phyloP scores from a whole-genome alignment of 2,888 invertebrate species.

The Perizoma affinitatum region DNA sequence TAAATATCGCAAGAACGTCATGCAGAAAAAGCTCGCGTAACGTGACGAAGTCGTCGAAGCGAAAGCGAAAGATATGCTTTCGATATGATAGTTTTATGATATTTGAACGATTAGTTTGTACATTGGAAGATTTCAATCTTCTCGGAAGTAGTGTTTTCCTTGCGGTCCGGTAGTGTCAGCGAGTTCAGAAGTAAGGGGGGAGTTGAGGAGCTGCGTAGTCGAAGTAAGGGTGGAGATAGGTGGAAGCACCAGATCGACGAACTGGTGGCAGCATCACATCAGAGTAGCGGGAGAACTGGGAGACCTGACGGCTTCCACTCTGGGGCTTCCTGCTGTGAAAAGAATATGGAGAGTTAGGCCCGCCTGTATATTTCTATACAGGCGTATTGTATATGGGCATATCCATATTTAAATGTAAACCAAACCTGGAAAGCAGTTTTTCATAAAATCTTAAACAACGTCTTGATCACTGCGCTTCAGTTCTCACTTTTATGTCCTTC shows the following conservation, averaged over 20 bases:
- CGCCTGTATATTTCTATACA: too few species aligned
- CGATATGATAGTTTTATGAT: slow-evolving; percentile 70
- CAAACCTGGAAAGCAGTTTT: too few species aligned
- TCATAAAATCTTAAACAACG: too few species aligned
- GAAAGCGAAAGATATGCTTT: slow-evolving; percentile 76
- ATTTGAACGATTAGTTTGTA: slow-evolving; percentile 56
- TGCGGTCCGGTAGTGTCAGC: slow-evolving; percentile 41
- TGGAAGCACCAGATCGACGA: too few species aligned
- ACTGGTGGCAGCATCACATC: slow-evolving; percentile 73
- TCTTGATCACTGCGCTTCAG: too few species aligned
- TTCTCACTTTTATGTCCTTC: too few species aligned
- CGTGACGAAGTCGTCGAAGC: slow-evolving; percentile 57
- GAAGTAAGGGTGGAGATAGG: slow-evolving; percentile 66
- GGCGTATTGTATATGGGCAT: too few species aligned
- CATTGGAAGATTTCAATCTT: slow-evolving; percentile 55
- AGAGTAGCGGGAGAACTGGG: slow-evolving; percentile 79
- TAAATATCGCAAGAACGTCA: slow-evolving; percentile 57
- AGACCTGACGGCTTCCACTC: slow-evolving; percentile 72
- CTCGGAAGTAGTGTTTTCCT: slow-evolving; percentile 52
- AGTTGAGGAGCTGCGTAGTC: slow-evolving; percentile 68
- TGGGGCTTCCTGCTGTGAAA: slow-evolving; percentile 66
- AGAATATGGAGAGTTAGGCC: background rate
- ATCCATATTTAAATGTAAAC: too few species aligned
- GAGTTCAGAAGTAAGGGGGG: slow-evolving; percentile 70
- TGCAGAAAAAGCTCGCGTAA: slow-evolving; percentile 65